A percentile compares a stretch with the other conserved stretches of the same genome.
Evolutionary conservation across 1,140 invertebrate species (phyloP).

Genomic region (Rhopalosiphum maidis): DNA sequence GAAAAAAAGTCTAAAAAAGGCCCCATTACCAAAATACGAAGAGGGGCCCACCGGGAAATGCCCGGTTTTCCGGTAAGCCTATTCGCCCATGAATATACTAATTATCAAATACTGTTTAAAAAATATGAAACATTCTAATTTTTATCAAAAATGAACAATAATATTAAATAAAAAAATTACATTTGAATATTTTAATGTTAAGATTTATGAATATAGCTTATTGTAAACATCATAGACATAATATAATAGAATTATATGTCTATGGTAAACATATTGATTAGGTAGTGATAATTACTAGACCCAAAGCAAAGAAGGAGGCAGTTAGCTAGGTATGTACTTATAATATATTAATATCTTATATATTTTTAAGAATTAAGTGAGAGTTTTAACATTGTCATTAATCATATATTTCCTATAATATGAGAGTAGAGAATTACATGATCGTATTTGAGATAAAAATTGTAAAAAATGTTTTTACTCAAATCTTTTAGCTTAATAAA

Average conservation of each 20-base stretch:
- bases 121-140: neutral
- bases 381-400: neutral
- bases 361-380: neutral
- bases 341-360: neutral
- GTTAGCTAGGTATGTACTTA: no score
- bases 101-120: neutral
- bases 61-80: no score
- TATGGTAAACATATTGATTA: no score
- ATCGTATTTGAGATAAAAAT: neutral
- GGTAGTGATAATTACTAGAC: neutral
- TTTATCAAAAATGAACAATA: neutral
- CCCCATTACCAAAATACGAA: no score
- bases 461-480: neutral
- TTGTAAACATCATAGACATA: no score
- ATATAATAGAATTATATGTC: no score
- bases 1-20: no score
- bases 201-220: neutral
- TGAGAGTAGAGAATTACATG: no score
- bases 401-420: neutral
- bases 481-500: neutral
- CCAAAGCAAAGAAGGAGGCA: no score
- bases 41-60: no score
- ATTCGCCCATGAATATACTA: no score
- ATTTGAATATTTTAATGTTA: neutral
- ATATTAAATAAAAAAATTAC: neutral